Percentiles rank a stretch among this genome's conserved stretches.
Conservation (phyloP, 1,140 invertebrate species). For the Epicauta chinensis region DNA sequence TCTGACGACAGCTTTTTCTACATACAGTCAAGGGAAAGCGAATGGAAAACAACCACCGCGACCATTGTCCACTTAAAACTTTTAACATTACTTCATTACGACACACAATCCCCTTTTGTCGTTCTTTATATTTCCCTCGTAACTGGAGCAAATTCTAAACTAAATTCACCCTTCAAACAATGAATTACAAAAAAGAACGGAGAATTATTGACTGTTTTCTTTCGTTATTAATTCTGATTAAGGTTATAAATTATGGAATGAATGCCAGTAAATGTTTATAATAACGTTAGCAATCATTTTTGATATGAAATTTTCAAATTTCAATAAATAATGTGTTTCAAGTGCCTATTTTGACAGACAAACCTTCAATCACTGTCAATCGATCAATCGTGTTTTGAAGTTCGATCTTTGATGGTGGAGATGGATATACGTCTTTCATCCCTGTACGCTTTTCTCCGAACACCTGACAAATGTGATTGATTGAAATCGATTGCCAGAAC, state of each 20-base stretch:
- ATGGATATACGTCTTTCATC: conserved; percentile 10
- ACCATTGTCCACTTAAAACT: conserved; percentile 14
- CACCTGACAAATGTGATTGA: conserved; percentile 40
- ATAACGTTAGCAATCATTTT: too few relatives aligned
- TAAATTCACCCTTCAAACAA: too few relatives aligned
- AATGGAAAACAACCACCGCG: conserved; percentile 3
- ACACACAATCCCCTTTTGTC: background rate
- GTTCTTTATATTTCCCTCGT: background rate
- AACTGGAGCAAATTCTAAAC: background rate
- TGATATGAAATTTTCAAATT: too few relatives aligned
- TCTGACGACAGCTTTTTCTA: conserved; percentile 14
- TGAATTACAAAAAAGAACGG: too few relatives aligned
- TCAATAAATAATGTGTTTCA: conserved; percentile 8
- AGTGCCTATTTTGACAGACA: conserved; percentile 13
- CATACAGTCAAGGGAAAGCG: background rate
- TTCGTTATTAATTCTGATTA: too few relatives aligned
- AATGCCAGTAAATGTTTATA: too few relatives aligned
- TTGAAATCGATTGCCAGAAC: conserved; percentile 34
- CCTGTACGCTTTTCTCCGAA: conserved; percentile 19
- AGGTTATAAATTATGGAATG: too few relatives aligned
- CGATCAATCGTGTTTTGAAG: conserved; percentile 39
- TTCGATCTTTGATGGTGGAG: conserved; percentile 28
- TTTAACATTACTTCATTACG: background rate
- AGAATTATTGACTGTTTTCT: too few relatives aligned
- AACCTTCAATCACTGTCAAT: conserved; percentile 38